Conservation (phyloP, 2,888 invertebrate genomes). For the Odontocerum albicorne region DNA sequence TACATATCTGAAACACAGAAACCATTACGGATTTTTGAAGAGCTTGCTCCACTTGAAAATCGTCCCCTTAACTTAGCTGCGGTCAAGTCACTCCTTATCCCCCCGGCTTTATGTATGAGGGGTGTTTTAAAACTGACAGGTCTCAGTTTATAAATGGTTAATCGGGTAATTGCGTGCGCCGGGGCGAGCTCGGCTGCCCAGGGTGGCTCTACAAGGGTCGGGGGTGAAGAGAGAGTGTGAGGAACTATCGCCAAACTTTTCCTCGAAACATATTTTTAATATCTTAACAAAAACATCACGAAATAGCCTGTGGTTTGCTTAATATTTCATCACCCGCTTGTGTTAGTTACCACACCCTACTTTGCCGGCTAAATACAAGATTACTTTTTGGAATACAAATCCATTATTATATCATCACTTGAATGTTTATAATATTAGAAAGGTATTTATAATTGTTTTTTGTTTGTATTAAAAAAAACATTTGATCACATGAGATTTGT, state of each 20-base stretch:
- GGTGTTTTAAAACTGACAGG: constrained; percentile 36
- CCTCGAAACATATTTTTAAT: constrained; percentile 8
- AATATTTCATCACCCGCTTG: constrained; percentile 3
- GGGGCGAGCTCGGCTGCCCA: constrained; percentile 14
- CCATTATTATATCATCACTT: too few species aligned
- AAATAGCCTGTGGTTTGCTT: neutral
- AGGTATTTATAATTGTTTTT: too few species aligned
- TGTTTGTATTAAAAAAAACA: too few species aligned
- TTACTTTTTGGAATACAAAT: too few species aligned
- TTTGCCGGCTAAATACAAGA: too few species aligned
- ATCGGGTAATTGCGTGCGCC: constrained; percentile 36
- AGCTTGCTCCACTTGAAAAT: too few species aligned
- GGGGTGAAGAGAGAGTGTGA: constrained; percentile 7
- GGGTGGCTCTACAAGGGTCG: neutral
- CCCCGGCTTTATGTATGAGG: constrained; percentile 24
- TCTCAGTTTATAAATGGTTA: constrained; percentile 37
- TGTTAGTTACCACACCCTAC: too few species aligned
- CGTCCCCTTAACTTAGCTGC: constrained; percentile 8
- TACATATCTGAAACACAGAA: too few species aligned
- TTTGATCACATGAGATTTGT: too few species aligned
- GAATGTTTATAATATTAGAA: too few species aligned
- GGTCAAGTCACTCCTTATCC: constrained; percentile 29
- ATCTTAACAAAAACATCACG: constrained; percentile 11
- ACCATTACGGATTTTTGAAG: too few species aligned
- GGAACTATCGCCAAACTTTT: constrained; percentile 18